Conservation (phyloP, 2,888 invertebrate species). For the Balanococcus diminutus region DNA sequence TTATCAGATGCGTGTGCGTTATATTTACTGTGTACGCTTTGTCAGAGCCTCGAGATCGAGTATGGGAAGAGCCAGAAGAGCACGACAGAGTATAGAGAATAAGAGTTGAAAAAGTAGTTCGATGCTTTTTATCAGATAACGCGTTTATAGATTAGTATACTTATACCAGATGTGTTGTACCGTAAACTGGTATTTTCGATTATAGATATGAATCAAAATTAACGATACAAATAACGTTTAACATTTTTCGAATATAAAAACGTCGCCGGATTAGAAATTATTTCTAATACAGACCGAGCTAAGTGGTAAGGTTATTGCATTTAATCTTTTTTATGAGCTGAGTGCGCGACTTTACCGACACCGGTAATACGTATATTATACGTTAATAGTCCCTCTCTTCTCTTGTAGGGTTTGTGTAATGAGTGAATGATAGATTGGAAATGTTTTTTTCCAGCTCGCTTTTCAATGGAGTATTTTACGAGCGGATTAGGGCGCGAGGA, state of each 20-base stretch:
- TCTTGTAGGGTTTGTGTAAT: background rate
- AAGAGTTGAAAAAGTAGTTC: conserved; percentile 43
- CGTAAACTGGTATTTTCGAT: conserved; percentile 43
- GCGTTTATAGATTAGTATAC: conserved; percentile 34
- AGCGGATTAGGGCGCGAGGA: background rate
- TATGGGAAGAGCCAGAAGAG: background rate
- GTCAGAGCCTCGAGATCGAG: background rate
- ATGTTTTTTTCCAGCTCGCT: background rate
- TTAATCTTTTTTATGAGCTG: background rate
- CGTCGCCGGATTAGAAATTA: conserved; percentile 39
- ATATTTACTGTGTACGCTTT: background rate
- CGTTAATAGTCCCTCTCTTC: background rate
- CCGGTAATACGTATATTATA: background rate
- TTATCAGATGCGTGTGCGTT: conserved; percentile 18
- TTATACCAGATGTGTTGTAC: conserved; percentile 31
- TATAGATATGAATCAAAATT: conserved; percentile 43
- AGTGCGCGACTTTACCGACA: background rate
- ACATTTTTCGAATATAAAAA: conserved; percentile 39
- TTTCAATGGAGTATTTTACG: background rate
- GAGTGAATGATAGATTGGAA: conserved; percentile 4
- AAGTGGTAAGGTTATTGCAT: conserved; percentile 11
- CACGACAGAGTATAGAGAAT: background rate
- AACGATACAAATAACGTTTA: conserved; percentile 44
- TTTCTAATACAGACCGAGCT: background rate
- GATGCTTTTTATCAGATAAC: conserved; percentile 36